A percentile compares a stretch with the other conserved stretches of the same genome.
phyloP scores from a whole-genome alignment of 2,113 vertebrate genomes.

The Equus quagga region DNA sequence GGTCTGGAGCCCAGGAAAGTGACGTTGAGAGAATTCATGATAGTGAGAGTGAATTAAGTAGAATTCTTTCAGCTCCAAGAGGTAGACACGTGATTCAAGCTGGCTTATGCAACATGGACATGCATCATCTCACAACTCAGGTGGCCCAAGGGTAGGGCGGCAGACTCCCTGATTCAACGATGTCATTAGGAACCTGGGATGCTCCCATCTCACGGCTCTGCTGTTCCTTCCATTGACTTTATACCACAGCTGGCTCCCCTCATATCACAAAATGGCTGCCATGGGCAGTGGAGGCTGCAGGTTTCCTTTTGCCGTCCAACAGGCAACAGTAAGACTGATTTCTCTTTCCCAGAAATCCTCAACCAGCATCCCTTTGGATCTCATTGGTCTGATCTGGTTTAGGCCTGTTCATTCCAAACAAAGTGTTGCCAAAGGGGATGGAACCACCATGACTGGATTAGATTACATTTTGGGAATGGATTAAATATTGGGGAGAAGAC shows the following conservation, averaged over 20 bases:
- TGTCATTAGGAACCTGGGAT: neutral
- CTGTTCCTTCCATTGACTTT: neutral
- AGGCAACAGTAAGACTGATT: neutral
- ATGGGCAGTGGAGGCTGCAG: neutral
- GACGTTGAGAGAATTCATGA: neutral
- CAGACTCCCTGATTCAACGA: neutral
- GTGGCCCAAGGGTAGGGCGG: neutral
- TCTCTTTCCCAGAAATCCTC: neutral
- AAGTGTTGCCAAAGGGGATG: neutral
- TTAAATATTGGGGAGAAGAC: conserved; percentile 8
- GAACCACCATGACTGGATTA: neutral
- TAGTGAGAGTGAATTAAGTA: neutral
- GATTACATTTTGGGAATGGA: neutral
- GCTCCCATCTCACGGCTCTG: neutral
- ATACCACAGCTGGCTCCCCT: neutral
- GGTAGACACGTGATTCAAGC: neutral
- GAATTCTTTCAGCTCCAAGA: neutral
- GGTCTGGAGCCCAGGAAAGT: neutral
- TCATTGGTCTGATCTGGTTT: neutral
- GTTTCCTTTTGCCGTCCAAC: neutral
- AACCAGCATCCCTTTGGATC: neutral
- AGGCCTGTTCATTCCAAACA: neutral
- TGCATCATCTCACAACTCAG: neutral
- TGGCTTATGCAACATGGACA: neutral
- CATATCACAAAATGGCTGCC: neutral